A percentile compares a stretch with the other conserved stretches of the same genome.
These are phyloP conservation scores for Amazona finschi DNA, from an alignment of 2,797 vertebrate genomes.

Conservation along the genomic window DNA sequence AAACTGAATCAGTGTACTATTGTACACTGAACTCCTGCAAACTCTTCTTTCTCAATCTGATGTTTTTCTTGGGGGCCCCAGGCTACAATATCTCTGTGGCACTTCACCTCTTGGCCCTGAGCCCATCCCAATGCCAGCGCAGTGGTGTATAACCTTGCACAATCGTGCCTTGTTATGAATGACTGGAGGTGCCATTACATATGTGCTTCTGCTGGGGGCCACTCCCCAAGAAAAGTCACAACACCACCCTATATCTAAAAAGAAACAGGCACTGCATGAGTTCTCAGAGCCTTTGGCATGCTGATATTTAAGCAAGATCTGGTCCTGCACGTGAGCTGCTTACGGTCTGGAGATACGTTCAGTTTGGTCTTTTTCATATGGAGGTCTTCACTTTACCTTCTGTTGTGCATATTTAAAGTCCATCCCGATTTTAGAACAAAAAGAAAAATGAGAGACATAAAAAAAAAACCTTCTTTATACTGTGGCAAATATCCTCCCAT, in stretches of 20 bases:
- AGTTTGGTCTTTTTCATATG: neutral
- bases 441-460: neutral
- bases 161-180: neutral
- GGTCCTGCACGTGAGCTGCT: neutral
- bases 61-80: slow-evolving; percentile 1
- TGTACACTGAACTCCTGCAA: neutral
- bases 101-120: neutral
- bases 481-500: neutral
- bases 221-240: neutral
- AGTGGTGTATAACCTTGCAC: neutral
- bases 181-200: neutral
- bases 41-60: neutral
- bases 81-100: slow-evolving; percentile 4
- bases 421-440: neutral
- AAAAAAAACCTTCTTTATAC: neutral
- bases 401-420: neutral
- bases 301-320: neutral
- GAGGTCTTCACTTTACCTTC: neutral
- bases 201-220: neutral
- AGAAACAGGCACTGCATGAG: neutral
- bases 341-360: neutral
- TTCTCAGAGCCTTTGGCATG: accelerated
- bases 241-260: neutral
- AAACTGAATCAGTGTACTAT: neutral
- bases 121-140: neutral